These are phyloP conservation scores for Cinclus cinclus DNA, from an alignment of 2,113 vertebrate species.

Conservation along the genomic window DNA sequence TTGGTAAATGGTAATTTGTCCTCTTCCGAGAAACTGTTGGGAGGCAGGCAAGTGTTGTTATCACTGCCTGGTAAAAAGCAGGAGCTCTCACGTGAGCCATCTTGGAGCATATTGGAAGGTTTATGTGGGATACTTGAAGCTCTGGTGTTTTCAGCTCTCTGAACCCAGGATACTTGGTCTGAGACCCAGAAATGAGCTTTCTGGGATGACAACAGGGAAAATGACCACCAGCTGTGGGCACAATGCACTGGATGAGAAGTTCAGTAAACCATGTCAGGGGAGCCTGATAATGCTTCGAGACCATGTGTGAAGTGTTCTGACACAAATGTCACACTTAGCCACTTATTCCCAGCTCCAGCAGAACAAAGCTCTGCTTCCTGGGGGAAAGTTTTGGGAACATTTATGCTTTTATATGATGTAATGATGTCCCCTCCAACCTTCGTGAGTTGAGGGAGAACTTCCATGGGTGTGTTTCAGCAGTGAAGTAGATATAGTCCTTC, in stretches of 20 bases:
- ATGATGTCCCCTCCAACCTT: not conserved
- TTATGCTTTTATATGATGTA: not conserved
- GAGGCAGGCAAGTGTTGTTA: not conserved
- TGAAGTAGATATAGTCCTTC: not conserved
- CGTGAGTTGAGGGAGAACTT: not conserved
- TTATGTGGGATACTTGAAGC: not conserved
- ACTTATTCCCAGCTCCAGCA: not conserved
- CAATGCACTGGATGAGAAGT: rapidly evolving
- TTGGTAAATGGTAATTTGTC: not conserved
- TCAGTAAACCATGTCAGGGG: not conserved
- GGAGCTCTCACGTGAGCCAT: not conserved
- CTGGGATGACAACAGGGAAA: not conserved
- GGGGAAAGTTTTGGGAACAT: not conserved
- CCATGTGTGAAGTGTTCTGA: not conserved
- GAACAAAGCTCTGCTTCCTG: not conserved
- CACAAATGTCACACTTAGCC: not conserved
- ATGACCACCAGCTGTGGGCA: not conserved
- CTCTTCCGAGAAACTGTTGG: not conserved
- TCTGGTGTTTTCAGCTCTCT: not conserved
- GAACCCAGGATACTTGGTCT: not conserved
- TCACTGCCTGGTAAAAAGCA: not conserved
- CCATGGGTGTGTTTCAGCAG: not conserved
- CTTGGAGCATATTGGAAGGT: not conserved
- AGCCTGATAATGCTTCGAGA: not conserved
- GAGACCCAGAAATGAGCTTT: not conserved